Percentiles rank a stretch among this genome's conserved stretches.
Conservation (phyloP, 2,113 vertebrate genomes). For the Kryptolebias marmoratus region DNA sequence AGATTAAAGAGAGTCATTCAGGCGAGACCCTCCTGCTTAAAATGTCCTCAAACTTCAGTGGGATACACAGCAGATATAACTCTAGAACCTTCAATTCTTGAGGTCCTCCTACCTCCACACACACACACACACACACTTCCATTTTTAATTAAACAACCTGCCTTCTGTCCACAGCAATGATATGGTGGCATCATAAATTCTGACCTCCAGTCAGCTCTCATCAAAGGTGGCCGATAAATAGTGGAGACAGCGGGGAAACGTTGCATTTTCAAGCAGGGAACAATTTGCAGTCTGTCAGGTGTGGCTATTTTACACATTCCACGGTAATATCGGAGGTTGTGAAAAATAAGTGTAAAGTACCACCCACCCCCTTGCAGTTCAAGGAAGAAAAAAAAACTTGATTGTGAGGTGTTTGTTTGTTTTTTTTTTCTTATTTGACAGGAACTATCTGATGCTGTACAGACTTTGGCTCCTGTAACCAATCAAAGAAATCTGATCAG, state of each 20-base stretch:
- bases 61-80: neutral
- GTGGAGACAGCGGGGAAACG: neutral
- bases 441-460: too few relatives aligned
- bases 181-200: conserved; percentile 22
- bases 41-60: conserved; percentile 16
- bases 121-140: too few relatives aligned
- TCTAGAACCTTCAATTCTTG: too few relatives aligned
- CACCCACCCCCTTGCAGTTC: neutral
- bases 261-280: conserved; percentile 15
- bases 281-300: conserved; percentile 8
- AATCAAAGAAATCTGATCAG: too few relatives aligned
- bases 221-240: conserved; percentile 32
- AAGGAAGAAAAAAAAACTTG: neutral
- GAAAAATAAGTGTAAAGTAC: conserved; percentile 6
- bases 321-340: conserved; percentile 12
- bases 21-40: conserved; percentile 19
- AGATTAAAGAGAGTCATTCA: conserved; percentile 72
- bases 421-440: neutral
- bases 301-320: conserved; percentile 17
- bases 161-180: conserved; percentile 29
- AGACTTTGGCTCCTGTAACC: neutral
- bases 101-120: too few relatives aligned
- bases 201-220: conserved; percentile 42
- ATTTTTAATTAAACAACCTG: conserved; percentile 48
- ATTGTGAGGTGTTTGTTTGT: neutral